phyloP scores from a whole-genome alignment of 2,888 invertebrate species.

The Drosophila kambysellisi region DNA sequence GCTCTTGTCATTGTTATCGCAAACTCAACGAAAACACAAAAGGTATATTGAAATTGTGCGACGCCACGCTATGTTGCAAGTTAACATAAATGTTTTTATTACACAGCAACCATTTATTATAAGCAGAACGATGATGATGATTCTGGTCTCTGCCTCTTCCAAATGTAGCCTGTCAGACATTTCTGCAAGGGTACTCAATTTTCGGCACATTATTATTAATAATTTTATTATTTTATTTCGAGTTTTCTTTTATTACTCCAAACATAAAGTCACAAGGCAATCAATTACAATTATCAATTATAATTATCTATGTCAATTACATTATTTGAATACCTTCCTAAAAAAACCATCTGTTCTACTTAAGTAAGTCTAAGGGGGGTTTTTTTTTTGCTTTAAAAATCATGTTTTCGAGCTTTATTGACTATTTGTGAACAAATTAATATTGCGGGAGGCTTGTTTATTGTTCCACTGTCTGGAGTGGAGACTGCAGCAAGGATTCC shows the following conservation, averaged over 20 bases:
- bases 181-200: not conserved
- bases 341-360: not conserved
- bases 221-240: not conserved
- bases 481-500: not conserved
- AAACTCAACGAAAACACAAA: conserved; percentile 19
- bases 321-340: not conserved
- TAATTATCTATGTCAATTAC: not conserved
- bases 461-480: not conserved
- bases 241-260: not conserved
- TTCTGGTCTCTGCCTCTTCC: not conserved
- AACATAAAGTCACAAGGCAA: not conserved
- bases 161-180: not conserved
- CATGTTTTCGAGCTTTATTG: too few relatives aligned
- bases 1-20: conserved; percentile 25
- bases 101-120: not conserved
- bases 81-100: not conserved
- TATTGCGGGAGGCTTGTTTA: not conserved
- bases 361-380: not conserved
- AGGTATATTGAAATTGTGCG: conserved; percentile 13
- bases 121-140: not conserved
- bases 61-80: not conserved
- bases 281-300: not conserved
- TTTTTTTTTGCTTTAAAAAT: not conserved
- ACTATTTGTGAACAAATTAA: not conserved
- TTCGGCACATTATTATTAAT: not conserved